A percentile compares a stretch with the other conserved stretches of the same genome.
phyloP scores from a whole-genome alignment of 1,140 invertebrate species.

The Rhizoglyphus robini region DNA sequence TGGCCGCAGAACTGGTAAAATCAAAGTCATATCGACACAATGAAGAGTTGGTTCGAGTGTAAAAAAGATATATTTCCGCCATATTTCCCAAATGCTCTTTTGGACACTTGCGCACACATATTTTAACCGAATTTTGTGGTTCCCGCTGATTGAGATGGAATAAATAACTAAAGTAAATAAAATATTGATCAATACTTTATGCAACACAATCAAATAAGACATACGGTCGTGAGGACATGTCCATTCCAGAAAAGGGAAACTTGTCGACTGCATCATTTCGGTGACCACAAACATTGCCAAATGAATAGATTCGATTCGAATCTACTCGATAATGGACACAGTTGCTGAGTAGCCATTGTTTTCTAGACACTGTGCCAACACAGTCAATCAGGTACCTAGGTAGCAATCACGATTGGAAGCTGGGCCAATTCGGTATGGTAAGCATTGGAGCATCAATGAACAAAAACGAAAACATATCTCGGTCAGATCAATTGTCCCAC shows the following conservation, averaged over 20 bases:
- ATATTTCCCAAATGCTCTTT: slow-evolving; percentile 45
- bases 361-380: no score
- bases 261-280: slow-evolving; percentile 57
- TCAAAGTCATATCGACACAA: slow-evolving; percentile 57
- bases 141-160: slow-evolving; percentile 69
- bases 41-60: slow-evolving; percentile 50
- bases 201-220: slow-evolving; percentile 19
- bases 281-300: slow-evolving; percentile 85
- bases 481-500: no score
- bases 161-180: slow-evolving; percentile 32
- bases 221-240: slow-evolving; percentile 59
- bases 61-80: slow-evolving; percentile 58
- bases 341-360: no score
- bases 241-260: slow-evolving; percentile 58
- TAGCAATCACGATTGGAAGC: no score
- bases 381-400: no score
- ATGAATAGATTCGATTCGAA: no score
- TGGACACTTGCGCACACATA: slow-evolving; percentile 80
- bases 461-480: no score
- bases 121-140: slow-evolving; percentile 57
- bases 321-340: no score
- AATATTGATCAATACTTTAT: not conserved
- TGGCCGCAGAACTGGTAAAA: slow-evolving; percentile 30
- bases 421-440: no score
- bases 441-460: no score